A percentile compares a stretch with the other conserved stretches of the same genome.
Conservation (phyloP, 2,797 vertebrate species). For the Hypotaenidia philippensis region DNA sequence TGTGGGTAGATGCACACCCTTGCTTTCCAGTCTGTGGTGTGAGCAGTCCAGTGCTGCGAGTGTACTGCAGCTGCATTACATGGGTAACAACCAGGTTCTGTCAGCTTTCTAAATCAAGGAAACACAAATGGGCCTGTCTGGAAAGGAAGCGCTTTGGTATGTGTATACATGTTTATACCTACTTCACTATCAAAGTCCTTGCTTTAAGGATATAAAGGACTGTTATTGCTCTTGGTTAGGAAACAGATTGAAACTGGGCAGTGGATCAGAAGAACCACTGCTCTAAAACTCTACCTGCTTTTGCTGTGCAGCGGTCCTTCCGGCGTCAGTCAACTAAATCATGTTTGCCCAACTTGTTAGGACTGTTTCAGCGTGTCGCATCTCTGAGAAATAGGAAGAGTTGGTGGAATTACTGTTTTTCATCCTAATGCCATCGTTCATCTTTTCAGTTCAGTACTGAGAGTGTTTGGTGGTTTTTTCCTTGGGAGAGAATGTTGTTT, state of each 20-base stretch:
- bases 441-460: neutral
- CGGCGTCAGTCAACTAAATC: neutral
- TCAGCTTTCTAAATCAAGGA: neutral
- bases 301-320: neutral
- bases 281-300: neutral
- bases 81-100: neutral
- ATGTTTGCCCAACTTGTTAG: neutral
- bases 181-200: neutral
- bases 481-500: neutral
- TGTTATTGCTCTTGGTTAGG: neutral
- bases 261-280: neutral
- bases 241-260: neutral
- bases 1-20: neutral
- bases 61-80: neutral
- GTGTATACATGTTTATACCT: accelerated
- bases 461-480: neutral
- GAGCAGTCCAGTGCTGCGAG: neutral
- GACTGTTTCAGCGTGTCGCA: neutral
- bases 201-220: neutral
- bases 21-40: accelerated
- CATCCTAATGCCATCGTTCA: neutral
- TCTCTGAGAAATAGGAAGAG: neutral
- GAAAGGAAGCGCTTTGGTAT: neutral
- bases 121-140: neutral
- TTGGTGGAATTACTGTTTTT: neutral